Evolutionary conservation across 2,797 vertebrate species (phyloP).

Genomic region (Chelon labrosus): DNA sequence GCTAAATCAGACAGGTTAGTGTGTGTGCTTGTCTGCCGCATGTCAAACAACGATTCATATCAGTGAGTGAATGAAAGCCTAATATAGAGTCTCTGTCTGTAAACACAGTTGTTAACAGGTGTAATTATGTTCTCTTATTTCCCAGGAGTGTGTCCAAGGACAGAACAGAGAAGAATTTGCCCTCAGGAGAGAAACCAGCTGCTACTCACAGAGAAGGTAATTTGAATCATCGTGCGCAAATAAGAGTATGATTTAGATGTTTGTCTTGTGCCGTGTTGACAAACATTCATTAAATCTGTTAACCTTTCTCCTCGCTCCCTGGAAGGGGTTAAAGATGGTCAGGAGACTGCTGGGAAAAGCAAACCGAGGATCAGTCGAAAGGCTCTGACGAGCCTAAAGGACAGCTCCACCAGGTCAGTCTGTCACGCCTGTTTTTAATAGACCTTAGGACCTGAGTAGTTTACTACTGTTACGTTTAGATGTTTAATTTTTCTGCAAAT

Average conservation of each 20-base stretch:
- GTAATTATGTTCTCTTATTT: constrained; percentile 63
- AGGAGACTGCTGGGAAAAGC: constrained; percentile 49
- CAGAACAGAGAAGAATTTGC: constrained; percentile 63
- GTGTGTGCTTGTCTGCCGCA: constrained; percentile 7
- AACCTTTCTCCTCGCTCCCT: background rate
- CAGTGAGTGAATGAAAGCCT: constrained; percentile 5
- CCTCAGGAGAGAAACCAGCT: constrained; percentile 75
- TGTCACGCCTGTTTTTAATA: too few species aligned
- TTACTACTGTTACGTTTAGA: background rate
- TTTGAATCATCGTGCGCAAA: constrained; percentile 30
- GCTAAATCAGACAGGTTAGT: constrained; percentile 73
- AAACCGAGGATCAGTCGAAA: constrained; percentile 79
- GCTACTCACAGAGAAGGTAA: constrained; percentile 78
- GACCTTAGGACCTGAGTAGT: background rate
- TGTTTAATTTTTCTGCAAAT: too few species aligned
- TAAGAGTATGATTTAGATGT: constrained; percentile 47
- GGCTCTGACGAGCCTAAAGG: constrained; percentile 41
- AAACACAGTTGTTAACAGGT: constrained; percentile 55
- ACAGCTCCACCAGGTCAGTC: constrained; percentile 63
- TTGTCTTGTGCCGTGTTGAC: background rate
- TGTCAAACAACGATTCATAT: constrained; percentile 10
- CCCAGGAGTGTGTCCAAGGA: constrained; percentile 78
- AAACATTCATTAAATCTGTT: constrained; percentile 33
- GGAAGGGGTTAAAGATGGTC: constrained; percentile 58
- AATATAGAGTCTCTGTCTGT: constrained; percentile 32